Conservation (phyloP, 2,797 vertebrate species). For the Botia kubotai region DNA sequence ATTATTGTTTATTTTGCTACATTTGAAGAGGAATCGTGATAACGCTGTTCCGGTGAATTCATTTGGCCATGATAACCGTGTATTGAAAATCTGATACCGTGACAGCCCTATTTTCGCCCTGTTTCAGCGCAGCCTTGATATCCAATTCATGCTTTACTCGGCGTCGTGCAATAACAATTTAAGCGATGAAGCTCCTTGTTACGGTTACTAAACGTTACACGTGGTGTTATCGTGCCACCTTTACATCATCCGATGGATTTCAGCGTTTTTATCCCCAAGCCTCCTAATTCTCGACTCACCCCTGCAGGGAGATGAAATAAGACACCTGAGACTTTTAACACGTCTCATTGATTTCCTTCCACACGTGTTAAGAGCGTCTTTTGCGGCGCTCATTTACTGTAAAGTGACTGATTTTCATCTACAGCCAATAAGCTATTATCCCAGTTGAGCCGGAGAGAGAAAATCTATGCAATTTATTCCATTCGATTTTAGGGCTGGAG, state of each 20-base stretch:
- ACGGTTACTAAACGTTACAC: slow-evolving; percentile 18
- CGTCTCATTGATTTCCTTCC: slow-evolving; percentile 67
- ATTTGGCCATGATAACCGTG: too few species aligned
- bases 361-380: slow-evolving; percentile 67
- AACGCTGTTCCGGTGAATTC: too few species aligned
- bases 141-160: not conserved
- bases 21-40: too few species aligned
- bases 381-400: slow-evolving; percentile 71
- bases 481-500: slow-evolving; percentile 59
- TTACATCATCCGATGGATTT: slow-evolving; percentile 25
- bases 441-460: slow-evolving; percentile 71
- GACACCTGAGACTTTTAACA: slow-evolving; percentile 63
- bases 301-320: slow-evolving; percentile 61
- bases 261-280: slow-evolving; percentile 10
- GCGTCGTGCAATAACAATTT: not conserved
- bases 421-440: slow-evolving; percentile 77
- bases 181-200: slow-evolving; percentile 18
- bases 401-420: slow-evolving; percentile 77
- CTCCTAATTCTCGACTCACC: slow-evolving; percentile 30
- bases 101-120: too few species aligned
- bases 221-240: slow-evolving; percentile 25
- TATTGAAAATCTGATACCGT: too few species aligned
- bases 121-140: not conserved
- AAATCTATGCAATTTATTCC: slow-evolving; percentile 70
- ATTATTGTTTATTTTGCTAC: too few species aligned